Evolutionary conservation across 2,113 vertebrate genomes (phyloP).

Genomic region (Paraplagusia blochii): DNA sequence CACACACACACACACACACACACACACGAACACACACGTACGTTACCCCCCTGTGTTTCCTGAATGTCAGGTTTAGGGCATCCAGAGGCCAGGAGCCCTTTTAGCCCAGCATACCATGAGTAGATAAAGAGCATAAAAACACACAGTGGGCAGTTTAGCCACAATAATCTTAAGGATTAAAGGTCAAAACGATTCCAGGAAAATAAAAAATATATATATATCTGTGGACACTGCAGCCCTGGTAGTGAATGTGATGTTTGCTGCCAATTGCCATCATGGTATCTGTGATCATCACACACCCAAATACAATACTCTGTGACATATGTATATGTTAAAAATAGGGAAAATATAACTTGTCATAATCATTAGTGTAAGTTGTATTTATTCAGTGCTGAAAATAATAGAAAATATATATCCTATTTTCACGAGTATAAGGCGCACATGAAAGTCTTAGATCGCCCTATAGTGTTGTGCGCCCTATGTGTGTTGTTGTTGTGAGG

Average conservation of each 20-base stretch:
- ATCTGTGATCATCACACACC: constrained; percentile 14
- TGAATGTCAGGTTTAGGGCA: constrained; percentile 71
- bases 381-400: too few relatives aligned
- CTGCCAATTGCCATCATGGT: neutral
- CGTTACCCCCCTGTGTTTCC: constrained; percentile 57
- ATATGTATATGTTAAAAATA: too few relatives aligned
- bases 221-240: constrained; percentile 10
- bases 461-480: too few relatives aligned
- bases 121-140: constrained; percentile 63
- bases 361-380: too few relatives aligned
- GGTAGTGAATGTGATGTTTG: constrained; percentile 29
- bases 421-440: too few relatives aligned
- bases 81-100: constrained; percentile 61
- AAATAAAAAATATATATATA: constrained; percentile 14
- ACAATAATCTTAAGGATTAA: constrained; percentile 67
- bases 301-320: neutral
- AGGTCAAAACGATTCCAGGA: constrained; percentile 67
- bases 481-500: too few relatives aligned
- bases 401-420: too few relatives aligned
- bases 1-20: neutral
- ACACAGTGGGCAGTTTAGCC: constrained; percentile 70
- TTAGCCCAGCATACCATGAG: constrained; percentile 54
- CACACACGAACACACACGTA: constrained; percentile 34
- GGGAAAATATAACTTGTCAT: too few relatives aligned
- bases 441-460: too few relatives aligned